Conservation (phyloP, 2,797 vertebrate species). For the Phoeniculus purpureus region DNA sequence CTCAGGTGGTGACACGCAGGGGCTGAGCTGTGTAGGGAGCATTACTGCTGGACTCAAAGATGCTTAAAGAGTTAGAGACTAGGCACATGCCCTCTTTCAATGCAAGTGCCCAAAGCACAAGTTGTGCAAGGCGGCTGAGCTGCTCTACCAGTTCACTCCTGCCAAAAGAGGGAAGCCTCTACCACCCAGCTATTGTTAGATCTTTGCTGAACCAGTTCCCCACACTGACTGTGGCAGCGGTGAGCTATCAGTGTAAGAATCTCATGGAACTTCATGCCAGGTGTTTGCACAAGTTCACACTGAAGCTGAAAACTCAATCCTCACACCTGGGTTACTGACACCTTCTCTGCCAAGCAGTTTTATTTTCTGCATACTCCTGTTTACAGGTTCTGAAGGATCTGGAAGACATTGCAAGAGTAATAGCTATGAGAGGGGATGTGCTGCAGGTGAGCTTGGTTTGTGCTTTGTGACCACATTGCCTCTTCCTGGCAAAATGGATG, state of each 20-base stretch:
- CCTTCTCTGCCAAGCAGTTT: not conserved
- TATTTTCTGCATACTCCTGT: not conserved
- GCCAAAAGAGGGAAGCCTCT: not conserved
- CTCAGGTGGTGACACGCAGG: not conserved
- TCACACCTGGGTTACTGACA: not conserved
- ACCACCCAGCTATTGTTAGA: not conserved
- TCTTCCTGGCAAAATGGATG: not conserved
- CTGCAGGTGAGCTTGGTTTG: not conserved
- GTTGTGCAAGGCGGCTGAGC: not conserved
- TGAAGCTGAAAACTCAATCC: not conserved
- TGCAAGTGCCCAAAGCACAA: not conserved
- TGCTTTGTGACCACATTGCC: not conserved
- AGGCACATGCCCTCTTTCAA: rapidly evolving
- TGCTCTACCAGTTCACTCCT: not conserved
- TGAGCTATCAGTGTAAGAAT: not conserved
- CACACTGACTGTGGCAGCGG: not conserved
- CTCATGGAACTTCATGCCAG: not conserved
- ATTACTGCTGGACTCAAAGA: not conserved
- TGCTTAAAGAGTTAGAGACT: not conserved
- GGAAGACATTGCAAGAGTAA: not conserved
- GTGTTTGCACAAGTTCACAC: not conserved
- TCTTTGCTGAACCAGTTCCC: not conserved
- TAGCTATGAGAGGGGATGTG: rapidly evolving
- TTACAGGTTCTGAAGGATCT: not conserved
- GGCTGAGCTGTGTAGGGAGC: not conserved